These are phyloP conservation scores for Solenodon paradoxus DNA, from an alignment of 2,113 vertebrate genomes.

Conservation along the genomic window DNA sequence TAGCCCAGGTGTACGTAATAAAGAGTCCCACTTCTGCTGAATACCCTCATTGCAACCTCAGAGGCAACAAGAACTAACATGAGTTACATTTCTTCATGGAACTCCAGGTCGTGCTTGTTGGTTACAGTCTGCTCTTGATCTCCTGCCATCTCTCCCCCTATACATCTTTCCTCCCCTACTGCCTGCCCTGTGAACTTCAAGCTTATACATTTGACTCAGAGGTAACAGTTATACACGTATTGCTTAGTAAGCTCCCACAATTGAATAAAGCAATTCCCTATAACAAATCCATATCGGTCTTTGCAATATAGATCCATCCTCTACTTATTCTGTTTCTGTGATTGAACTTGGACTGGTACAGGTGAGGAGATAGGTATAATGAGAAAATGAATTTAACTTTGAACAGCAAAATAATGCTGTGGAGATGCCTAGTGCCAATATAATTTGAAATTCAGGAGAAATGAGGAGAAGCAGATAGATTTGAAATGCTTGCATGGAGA, in stretches of 20 bases:
- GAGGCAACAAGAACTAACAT: background rate
- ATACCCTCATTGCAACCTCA: background rate
- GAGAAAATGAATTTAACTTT: background rate
- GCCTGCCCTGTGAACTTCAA: background rate
- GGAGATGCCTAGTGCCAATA: background rate
- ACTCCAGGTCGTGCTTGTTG: background rate
- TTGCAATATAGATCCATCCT: background rate
- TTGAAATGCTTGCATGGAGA: background rate
- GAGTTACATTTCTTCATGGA: background rate
- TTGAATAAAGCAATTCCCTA: background rate
- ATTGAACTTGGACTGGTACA: background rate
- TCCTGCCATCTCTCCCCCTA: background rate
- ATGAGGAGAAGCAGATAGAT: background rate
- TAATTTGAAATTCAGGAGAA: background rate
- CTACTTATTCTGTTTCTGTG: slow-evolving; percentile 1
- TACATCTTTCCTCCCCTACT: background rate
- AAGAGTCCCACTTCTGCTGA: background rate
- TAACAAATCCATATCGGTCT: background rate
- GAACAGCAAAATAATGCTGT: background rate
- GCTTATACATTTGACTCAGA: background rate
- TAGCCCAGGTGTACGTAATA: background rate
- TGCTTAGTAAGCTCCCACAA: background rate
- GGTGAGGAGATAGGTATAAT: background rate
- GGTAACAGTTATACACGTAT: background rate
- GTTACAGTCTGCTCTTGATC: background rate